Conservation (phyloP, 2,113 vertebrate species). For the Notothenia rossii region DNA sequence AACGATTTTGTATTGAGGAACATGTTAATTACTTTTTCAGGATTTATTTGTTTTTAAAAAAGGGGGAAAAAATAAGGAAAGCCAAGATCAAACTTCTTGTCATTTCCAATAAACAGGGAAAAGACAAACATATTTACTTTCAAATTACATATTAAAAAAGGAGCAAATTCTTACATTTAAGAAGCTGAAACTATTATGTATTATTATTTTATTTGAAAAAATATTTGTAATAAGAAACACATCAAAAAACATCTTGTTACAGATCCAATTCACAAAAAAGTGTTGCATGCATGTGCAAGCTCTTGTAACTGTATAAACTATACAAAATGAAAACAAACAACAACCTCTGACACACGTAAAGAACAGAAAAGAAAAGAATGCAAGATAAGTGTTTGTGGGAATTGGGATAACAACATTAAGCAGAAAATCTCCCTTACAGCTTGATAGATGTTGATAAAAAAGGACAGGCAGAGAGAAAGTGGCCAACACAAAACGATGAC, state of each 20-base stretch:
- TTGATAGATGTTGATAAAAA: constrained; percentile 39
- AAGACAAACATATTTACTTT: neutral
- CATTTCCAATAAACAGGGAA: neutral
- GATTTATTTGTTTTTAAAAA: neutral
- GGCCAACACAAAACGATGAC: constrained; percentile 56
- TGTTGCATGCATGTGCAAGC: neutral
- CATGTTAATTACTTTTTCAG: neutral
- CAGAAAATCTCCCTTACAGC: neutral
- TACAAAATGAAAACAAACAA: neutral
- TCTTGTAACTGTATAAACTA: neutral
- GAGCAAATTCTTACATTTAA: neutral
- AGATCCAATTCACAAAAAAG: neutral
- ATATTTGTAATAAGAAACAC: neutral
- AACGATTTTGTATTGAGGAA: neutral
- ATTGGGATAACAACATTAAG: constrained; percentile 1
- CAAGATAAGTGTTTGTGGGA: neutral
- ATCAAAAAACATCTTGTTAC: neutral
- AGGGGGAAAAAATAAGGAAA: too few relatives aligned
- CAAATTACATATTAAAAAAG: neutral
- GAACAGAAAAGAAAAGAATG: neutral
- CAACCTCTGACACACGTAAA: neutral
- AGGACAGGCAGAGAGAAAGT: constrained; percentile 44
- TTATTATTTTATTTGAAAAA: neutral
- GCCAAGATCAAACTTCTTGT: neutral
- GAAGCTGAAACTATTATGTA: too few relatives aligned